Base-by-base conservation (phyloP, 53 echinoderm and acorn worm species). In the Crossaster papposus region DNA sequence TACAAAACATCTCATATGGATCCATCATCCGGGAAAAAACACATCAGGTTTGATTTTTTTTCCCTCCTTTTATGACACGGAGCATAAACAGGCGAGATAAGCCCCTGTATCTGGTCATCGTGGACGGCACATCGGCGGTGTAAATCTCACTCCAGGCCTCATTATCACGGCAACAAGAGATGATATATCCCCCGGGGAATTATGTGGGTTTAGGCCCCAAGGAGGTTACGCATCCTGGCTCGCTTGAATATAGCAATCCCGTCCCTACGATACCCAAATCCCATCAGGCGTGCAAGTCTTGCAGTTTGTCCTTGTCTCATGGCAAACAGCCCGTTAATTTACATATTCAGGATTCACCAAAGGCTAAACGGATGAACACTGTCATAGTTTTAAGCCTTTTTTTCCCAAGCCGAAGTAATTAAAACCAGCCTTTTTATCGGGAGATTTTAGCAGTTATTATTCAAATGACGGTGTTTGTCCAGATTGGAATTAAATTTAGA, bases 81-180 rank as follows among this genome's bases (percentile, higher is more conserved):
- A 68, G 37, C 28, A 58, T 54, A 76, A 87, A 87, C 58, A 87
- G 55, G 76, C 76, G 36, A 54, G 75, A 87, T 34, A 71, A 34
- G n/a, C 44, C 24, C 28, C 55, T 8, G 64, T 58, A 76, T 87
- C 87, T 75, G 34, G 77, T 87, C 87, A 76, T 87, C 87, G 62
- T 29, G 1, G 30, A 26, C 58, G 8, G 36, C 62, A 63, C 55
- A 77, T 86, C 64, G 36, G 6, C 63, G 62, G 63, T 77, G 87
- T 87, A 87, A 87, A 77, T 86, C 86, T 86, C 54, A 35, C 62
- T 76, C 2, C 0, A 23, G 71, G 74, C n/a, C 36, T 36, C 75
- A 35, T 75, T 54, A 87, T 62, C 54, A 51, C 50, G 20, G 51
- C 72, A 52, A 64, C 73, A 30, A n/a, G 73, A 33, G 87, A 77